Evolutionary conservation across 37 sponge, comb jelly and placozoan species (phyloP).

Genomic region (Crambe crambe): DNA sequence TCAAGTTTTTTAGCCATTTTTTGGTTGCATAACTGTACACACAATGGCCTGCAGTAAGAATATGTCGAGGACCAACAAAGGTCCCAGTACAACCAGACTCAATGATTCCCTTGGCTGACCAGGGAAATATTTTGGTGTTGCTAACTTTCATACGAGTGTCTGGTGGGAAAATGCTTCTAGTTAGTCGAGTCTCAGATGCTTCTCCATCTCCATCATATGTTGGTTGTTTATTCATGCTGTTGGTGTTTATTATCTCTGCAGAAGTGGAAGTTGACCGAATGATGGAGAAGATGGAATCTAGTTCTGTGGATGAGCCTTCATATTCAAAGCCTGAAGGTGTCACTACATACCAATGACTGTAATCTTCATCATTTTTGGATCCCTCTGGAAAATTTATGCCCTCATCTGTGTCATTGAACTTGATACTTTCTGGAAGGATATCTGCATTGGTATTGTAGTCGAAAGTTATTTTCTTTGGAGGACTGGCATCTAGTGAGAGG

Average conservation of each 20-base stretch:
- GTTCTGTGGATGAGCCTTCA: background rate
- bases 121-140: background rate
- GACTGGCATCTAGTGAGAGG: background rate
- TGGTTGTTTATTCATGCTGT: background rate
- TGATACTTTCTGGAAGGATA: too few species aligned
- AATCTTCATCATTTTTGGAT: background rate
- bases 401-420: background rate
- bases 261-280: background rate
- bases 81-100: background rate
- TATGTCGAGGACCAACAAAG: background rate
- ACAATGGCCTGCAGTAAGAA: constrained; percentile 5
- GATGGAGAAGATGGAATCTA: background rate
- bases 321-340: background rate
- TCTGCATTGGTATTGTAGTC: background rate
- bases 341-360: background rate
- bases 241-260: background rate
- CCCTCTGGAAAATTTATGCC: background rate
- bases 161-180: background rate
- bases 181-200: background rate
- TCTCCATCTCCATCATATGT: background rate
- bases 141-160: background rate
- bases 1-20: background rate
- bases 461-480: background rate
- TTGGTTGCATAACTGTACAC: background rate
- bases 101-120: background rate